These are phyloP conservation scores for Ganaspis brasiliensis DNA, from an alignment of 2,888 invertebrate species.

Conservation along the genomic window DNA sequence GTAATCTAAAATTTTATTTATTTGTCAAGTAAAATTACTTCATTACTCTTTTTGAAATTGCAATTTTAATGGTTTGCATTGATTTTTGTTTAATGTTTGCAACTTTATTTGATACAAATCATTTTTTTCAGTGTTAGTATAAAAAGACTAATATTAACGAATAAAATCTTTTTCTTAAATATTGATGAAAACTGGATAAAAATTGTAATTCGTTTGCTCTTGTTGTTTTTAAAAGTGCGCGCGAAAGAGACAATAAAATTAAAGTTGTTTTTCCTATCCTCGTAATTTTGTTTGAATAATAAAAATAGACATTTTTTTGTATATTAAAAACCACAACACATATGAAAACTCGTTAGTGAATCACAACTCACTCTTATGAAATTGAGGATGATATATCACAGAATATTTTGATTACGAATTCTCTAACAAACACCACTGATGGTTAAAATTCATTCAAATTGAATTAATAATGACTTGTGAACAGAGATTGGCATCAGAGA, in stretches of 20 bases:
- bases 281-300: neutral
- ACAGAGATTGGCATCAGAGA: neutral
- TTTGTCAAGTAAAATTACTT: neutral
- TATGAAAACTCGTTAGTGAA: constrained; percentile 5
- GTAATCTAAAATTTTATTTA: constrained; percentile 12
- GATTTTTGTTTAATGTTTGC: no score
- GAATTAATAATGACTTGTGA: neutral
- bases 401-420: neutral
- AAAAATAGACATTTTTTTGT: neutral
- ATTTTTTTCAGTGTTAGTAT: no score
- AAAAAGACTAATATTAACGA: no score
- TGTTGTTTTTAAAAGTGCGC: no score
- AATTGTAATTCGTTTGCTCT: no score
- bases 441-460: neutral
- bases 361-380: neutral
- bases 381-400: neutral
- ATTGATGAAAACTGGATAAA: no score
- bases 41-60: no score
- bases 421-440: neutral
- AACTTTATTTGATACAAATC: no score
- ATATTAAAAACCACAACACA: neutral
- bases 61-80: no score
- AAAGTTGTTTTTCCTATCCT: neutral
- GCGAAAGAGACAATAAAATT: neutral
- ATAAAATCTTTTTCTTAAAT: no score